phyloP scores from a whole-genome alignment of 2,113 vertebrate species.

The Capricornis sumatraensis region DNA sequence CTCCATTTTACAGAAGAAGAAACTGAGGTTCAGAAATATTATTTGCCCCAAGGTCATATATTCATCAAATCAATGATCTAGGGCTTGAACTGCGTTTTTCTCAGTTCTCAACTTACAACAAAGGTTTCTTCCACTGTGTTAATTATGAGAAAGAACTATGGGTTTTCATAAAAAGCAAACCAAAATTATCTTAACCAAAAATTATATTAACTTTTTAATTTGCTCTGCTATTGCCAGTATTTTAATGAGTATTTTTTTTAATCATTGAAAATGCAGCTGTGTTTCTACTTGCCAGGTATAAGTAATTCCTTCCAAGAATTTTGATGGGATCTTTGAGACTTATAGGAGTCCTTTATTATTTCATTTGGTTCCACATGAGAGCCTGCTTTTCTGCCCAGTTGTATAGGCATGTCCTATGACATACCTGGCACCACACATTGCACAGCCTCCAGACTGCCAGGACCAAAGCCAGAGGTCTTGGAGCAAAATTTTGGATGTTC shows the following conservation, averaged over 20 bases:
- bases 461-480: constrained; percentile 7
- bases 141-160: neutral
- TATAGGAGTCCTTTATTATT: neutral
- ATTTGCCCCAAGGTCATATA: neutral
- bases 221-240: neutral
- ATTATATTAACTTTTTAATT: constrained; percentile 28
- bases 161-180: neutral
- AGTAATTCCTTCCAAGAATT: constrained; percentile 40
- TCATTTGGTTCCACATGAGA: neutral
- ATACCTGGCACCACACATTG: neutral
- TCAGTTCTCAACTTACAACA: neutral
- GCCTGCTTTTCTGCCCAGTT: constrained; percentile 14
- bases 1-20: neutral
- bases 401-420: neutral
- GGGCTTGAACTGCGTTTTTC: neutral
- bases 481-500: neutral
- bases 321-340: constrained; percentile 49
- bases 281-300: constrained; percentile 15
- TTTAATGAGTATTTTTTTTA: constrained; percentile 1
- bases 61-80: neutral
- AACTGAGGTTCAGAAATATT: neutral
- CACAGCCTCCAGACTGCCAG: neutral
- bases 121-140: neutral
- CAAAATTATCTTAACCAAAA: neutral
- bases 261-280: constrained; percentile 51